Percentiles rank a stretch among this genome's conserved stretches.
phyloP scores from a whole-genome alignment of 2,797 vertebrate species.

The Lindbergichthys nudifrons region DNA sequence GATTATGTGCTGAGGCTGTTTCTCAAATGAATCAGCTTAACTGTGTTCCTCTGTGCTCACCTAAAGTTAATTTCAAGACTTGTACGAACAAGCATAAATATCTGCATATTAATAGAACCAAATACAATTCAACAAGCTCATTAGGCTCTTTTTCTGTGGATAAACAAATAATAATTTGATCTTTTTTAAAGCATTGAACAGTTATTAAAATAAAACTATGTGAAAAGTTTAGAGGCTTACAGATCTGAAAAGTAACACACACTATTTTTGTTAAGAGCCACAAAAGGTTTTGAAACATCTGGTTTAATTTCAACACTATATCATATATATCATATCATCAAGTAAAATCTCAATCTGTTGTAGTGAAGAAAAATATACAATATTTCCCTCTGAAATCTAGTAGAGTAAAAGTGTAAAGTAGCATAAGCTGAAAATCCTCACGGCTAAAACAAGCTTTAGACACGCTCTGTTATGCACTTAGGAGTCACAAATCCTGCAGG shows the following conservation, averaged over 20 bases:
- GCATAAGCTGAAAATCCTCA: background rate
- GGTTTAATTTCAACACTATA: background rate
- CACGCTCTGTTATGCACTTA: background rate
- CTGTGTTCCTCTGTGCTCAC: background rate
- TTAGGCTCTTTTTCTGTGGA: background rate
- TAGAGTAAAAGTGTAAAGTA: background rate
- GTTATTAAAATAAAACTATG: slow-evolving; percentile 7
- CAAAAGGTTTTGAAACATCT: background rate
- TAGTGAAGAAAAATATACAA: background rate
- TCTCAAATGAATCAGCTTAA: background rate
- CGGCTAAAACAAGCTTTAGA: background rate
- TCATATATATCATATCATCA: too few species aligned
- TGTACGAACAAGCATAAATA: background rate
- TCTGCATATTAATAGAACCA: background rate
- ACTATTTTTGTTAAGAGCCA: background rate
- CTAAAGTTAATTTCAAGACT: background rate
- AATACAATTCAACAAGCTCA: background rate
- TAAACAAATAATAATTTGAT: too few species aligned
- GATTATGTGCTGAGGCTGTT: background rate
- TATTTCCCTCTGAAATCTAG: background rate
- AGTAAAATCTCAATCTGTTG: background rate
- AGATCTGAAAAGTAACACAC: slow-evolving; percentile 6
- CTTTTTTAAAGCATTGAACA: background rate
- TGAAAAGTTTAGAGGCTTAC: slow-evolving; percentile 12
- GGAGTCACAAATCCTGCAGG: too few species aligned